Base-by-base conservation (phyloP, 2,888 invertebrate genomes). In the Amblyteles armatorius region DNA sequence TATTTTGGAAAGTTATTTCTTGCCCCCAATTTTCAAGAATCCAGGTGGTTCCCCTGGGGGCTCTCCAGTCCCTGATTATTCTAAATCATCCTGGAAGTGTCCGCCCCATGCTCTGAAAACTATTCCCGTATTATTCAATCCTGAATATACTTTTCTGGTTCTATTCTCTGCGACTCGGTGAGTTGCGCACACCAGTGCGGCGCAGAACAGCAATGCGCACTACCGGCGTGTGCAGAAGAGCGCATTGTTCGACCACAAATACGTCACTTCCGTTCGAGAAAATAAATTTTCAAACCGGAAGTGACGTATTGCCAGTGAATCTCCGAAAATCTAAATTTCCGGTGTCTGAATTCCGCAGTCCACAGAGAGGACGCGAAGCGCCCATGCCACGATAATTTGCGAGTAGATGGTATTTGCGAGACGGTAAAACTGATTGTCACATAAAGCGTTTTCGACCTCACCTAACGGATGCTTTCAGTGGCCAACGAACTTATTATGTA, bases 401-500 rank as follows among this genome's bases (percentile, higher is more conserved):
- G 3, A 44, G 13, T 44, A 16, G 55, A 55, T 26, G 26, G 9
- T 13, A 57, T 4, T 26, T 6, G 4, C 3, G 55, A 22, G 19
- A 55, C 9, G 22, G 57, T 57, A 13, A 57, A 22, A 22, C 13
- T 57, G 57, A 26, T 57, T 26, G 57, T 11, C 13, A 22, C 26
- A 22, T 26, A 57, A 57, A 26, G 26, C 19, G 26, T 33, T 63
- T n/a, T 63, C 29, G n/a, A 13, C 29, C 48, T 69, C 22, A 69
- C 26, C 48, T 26, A 36, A 48, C 40, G 26, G n/a, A 44, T 19
- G 19, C 48, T 36, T 33, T n/a, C 13, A n/a, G 13, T 74, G 74
- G 80, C 22, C 68, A 81, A 81, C 60, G 74, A 74, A 81, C 74
- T 81, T 57, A 73, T 73, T 55, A 52, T 44, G 55, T 44, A 80